These are phyloP conservation scores for Puffinus mauretanicus DNA, from an alignment of 2,113 vertebrate genomes.

Conservation along the genomic window DNA sequence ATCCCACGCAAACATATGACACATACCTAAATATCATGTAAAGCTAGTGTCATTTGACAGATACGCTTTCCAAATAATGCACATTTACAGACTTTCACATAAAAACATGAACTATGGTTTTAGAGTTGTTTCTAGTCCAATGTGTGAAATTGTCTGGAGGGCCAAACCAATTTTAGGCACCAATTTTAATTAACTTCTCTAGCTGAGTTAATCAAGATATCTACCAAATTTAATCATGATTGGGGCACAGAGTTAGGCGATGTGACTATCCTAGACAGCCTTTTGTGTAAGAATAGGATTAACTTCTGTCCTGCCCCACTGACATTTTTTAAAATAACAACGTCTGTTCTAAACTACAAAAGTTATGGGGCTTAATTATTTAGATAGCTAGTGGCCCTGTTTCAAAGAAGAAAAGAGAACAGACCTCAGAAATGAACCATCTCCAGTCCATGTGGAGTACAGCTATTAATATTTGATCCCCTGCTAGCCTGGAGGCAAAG, in stretches of 20 bases:
- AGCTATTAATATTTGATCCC: conserved; percentile 65
- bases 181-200: conserved; percentile 56
- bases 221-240: conserved; percentile 6
- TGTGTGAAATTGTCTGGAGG: background rate
- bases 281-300: background rate
- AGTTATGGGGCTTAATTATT: conserved; percentile 55
- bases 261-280: background rate
- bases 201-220: conserved; percentile 57
- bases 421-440: conserved; percentile 8
- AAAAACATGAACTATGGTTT: background rate
- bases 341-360: conserved; percentile 30
- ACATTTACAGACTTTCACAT: background rate
- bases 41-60: rapidly evolving
- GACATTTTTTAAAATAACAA: conserved; percentile 55
- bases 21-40: rapidly evolving
- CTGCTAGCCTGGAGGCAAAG: conserved; percentile 46
- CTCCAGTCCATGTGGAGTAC: conserved; percentile 2
- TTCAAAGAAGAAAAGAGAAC: conserved; percentile 43
- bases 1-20: rapidly evolving
- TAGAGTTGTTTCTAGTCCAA: background rate
- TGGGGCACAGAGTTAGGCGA: background rate
- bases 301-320: conserved; percentile 41
- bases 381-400: conserved; percentile 45
- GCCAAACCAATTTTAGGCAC: conserved; percentile 30
- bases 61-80: rapidly evolving